phyloP scores from a whole-genome alignment of 2,113 vertebrate genomes.

The Beaufortia kweichowensis region DNA sequence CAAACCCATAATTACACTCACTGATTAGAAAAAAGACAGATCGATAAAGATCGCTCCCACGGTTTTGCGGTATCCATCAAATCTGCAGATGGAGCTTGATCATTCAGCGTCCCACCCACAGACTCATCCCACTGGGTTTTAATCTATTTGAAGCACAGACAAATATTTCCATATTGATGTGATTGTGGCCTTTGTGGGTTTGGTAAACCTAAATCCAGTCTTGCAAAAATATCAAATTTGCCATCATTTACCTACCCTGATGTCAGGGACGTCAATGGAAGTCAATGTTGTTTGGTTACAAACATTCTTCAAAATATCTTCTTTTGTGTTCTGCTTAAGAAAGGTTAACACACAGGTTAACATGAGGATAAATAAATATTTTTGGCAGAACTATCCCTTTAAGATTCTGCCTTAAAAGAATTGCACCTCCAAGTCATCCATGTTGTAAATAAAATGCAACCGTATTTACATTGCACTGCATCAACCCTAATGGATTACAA shows the following conservation, averaged over 20 bases:
- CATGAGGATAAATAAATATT: too few species aligned
- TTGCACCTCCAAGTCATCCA: too few species aligned
- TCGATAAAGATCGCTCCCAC: conserved; percentile 52
- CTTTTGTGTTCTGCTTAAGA: too few species aligned
- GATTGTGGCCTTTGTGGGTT: conserved; percentile 49
- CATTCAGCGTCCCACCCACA: conserved; percentile 34
- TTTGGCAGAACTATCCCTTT: too few species aligned
- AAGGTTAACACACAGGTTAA: too few species aligned
- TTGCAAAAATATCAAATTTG: too few species aligned
- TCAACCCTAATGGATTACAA: conserved; percentile 39
- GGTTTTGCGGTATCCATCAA: conserved; percentile 54
- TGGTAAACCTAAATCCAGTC: conserved; percentile 12
- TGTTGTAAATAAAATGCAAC: too few species aligned
- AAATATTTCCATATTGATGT: conserved; percentile 57
- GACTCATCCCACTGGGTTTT: conserved; percentile 45
- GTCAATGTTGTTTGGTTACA: too few species aligned
- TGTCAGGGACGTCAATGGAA: too few species aligned
- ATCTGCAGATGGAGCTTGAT: conserved; percentile 40
- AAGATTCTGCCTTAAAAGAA: too few species aligned
- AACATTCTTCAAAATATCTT: too few species aligned
- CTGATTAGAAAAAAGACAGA: conserved; percentile 47
- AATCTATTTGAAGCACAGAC: conserved; percentile 52
- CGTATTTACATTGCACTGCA: not conserved
- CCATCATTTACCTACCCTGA: too few species aligned
- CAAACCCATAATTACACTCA: conserved; percentile 51